phyloP scores from a whole-genome alignment of 2,888 invertebrate species.

The Elegia similella region DNA sequence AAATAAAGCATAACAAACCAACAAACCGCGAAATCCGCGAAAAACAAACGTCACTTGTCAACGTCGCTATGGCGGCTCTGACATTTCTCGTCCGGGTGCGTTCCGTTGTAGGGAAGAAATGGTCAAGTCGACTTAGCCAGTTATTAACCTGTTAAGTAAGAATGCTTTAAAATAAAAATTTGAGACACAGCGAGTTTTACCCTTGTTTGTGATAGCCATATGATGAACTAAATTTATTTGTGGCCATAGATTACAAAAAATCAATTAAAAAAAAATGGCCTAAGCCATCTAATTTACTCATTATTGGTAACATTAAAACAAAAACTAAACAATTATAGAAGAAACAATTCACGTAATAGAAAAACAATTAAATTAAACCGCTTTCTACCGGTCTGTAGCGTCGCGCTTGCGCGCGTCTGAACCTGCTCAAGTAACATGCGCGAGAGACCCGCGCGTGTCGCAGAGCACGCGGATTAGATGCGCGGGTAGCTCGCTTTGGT shows the following conservation, averaged over 20 bases:
- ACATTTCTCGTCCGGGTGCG: background rate
- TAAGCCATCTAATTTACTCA: no score
- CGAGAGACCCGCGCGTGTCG: no score
- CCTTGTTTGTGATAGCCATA: background rate
- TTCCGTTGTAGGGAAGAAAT: constrained; percentile 6
- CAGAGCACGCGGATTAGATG: no score
- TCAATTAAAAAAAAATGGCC: background rate
- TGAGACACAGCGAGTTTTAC: constrained; percentile 4
- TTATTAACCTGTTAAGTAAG: background rate
- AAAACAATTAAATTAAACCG: no score
- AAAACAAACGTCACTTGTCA: constrained; percentile 5
- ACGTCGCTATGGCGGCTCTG: constrained; percentile 2
- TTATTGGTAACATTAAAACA: no score
- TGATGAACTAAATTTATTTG: background rate
- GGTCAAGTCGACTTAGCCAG: constrained; percentile 1
- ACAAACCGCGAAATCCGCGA: background rate
- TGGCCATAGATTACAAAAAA: background rate
- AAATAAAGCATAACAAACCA: background rate
- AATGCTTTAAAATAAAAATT: background rate
- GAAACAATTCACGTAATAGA: no score
- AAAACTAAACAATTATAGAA: no score
- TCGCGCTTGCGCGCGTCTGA: no score
- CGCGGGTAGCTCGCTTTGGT: no score
- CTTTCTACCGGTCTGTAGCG: no score
- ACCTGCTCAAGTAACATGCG: no score